Percentiles rank a stretch among this genome's conserved stretches.
These are phyloP conservation scores for Bubo scandiacus DNA, from an alignment of 2,113 vertebrate species.

Conservation along the genomic window DNA sequence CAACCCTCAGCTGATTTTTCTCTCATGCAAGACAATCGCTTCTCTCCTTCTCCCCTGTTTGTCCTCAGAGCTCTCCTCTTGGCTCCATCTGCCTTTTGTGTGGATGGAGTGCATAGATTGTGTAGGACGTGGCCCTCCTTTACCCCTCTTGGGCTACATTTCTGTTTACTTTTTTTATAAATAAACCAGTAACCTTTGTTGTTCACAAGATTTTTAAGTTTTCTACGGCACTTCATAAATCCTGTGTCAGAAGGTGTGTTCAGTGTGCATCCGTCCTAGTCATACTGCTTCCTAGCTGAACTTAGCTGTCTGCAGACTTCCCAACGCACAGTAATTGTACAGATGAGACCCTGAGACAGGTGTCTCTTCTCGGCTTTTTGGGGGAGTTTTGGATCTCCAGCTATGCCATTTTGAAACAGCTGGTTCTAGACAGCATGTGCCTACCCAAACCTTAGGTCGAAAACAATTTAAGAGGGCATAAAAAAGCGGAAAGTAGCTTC, in stretches of 20 bases:
- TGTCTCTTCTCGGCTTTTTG: neutral
- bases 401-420: neutral
- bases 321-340: neutral
- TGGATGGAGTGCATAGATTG: neutral
- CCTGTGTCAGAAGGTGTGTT: neutral
- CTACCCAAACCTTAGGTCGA: neutral
- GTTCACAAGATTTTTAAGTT: neutral
- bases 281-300: neutral
- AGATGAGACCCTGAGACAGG: neutral
- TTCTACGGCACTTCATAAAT: neutral
- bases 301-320: neutral
- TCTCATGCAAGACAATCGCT: neutral
- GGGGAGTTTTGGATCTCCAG: neutral
- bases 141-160: neutral
- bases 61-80: neutral
- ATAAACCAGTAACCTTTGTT: neutral
- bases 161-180: neutral
- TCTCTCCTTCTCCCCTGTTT: neutral
- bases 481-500: neutral
- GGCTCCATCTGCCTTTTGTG: neutral
- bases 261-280: accelerated
- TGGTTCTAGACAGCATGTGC: neutral
- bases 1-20: neutral
- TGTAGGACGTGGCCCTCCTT: neutral
- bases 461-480: neutral